These are phyloP conservation scores for Penaeus chinensis DNA, from an alignment of 1,140 invertebrate species.

Conservation along the genomic window DNA sequence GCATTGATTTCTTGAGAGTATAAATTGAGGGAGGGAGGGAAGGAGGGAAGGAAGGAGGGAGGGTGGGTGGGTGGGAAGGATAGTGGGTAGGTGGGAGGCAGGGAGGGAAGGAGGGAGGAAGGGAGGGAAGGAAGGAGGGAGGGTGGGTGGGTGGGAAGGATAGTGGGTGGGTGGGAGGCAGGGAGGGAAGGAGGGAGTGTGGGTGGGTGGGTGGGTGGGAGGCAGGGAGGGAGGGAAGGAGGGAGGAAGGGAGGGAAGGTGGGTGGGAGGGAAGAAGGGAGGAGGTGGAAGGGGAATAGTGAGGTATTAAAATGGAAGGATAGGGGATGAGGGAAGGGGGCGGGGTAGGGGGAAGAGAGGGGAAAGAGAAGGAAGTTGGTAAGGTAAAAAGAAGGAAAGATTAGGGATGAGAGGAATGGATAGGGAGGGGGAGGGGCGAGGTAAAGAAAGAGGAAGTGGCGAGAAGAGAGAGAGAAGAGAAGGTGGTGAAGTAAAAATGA, in stretches of 20 bases:
- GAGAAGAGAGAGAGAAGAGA: not conserved
- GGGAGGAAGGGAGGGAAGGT: not conserved
- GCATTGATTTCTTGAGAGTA: no score
- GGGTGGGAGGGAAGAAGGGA: not conserved
- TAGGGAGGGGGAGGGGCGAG: not conserved
- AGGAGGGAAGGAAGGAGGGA: not conserved
- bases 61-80: not conserved
- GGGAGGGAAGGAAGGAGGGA: not conserved
- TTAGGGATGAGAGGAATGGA: not conserved
- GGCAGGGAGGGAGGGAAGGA: not conserved
- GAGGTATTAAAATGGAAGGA: no score
- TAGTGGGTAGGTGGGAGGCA: not conserved
- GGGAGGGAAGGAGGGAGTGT: not conserved
- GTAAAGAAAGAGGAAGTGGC: slow-evolving; percentile 5
- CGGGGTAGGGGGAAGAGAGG: not conserved
- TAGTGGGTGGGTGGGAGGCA: not conserved
- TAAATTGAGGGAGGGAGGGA: no score
- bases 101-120: not conserved
- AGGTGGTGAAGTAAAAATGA: not conserved
- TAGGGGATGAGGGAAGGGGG: not conserved
- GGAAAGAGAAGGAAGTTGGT: not conserved
- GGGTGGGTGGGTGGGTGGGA: not conserved
- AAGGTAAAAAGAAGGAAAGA: not conserved
- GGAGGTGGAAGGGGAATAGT: no score
- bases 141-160: not conserved